Conservation (phyloP, 2,797 vertebrate species). For the Amphiprion clarkii region DNA sequence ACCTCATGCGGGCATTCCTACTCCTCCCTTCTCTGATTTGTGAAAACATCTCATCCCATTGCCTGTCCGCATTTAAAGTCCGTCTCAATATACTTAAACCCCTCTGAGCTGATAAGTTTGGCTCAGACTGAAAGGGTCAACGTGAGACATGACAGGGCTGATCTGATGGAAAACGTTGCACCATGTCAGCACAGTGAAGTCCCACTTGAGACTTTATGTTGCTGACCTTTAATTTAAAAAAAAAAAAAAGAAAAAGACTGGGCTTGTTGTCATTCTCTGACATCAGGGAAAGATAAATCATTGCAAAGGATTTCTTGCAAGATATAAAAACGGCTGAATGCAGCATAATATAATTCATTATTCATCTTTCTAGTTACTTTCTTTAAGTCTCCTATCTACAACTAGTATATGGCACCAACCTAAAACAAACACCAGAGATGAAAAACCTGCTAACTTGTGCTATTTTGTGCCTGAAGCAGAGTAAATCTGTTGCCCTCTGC, state of each 20-base stretch:
- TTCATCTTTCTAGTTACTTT: background rate
- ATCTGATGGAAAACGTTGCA: conserved; percentile 22
- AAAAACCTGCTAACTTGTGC: conserved; percentile 26
- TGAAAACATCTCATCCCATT: conserved; percentile 31
- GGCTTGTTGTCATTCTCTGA: conserved; percentile 20
- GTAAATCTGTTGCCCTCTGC: background rate
- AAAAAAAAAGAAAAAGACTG: conserved; percentile 7
- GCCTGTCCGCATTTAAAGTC: conserved; percentile 36
- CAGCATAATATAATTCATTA: conserved; percentile 8
- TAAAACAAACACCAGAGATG: conserved; percentile 28
- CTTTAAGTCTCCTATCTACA: background rate
- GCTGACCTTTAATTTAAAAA: conserved; percentile 50
- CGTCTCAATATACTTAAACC: conserved; percentile 42
- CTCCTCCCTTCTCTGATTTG: conserved; percentile 3
- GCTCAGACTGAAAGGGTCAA: conserved; percentile 47
- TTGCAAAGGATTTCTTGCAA: background rate
- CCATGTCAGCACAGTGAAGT: conserved; percentile 21
- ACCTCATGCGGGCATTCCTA: too few relatives aligned
- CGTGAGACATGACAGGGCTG: background rate
- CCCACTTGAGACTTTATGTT: conserved; percentile 33
- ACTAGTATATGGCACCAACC: background rate
- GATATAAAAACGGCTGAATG: background rate
- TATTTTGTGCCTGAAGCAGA: conserved; percentile 22
- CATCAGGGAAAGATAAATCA: background rate
- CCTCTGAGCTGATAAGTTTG: conserved; percentile 48